Evolutionary conservation across 2,797 vertebrate genomes (phyloP).

Genomic region (Ceyx erithaca): DNA sequence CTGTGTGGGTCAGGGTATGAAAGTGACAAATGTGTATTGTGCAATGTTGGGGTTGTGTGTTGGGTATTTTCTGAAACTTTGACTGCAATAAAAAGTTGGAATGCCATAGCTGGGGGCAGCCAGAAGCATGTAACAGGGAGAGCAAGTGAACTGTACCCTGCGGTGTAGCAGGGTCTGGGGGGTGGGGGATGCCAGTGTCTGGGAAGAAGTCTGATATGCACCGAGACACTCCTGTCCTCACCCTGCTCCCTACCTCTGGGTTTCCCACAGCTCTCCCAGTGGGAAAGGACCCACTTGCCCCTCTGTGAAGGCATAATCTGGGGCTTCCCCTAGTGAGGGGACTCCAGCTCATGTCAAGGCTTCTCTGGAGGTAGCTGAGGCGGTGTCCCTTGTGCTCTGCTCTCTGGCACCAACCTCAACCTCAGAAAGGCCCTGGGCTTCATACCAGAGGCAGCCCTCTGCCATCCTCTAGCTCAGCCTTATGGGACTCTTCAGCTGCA

Average conservation of each 20-base stretch:
- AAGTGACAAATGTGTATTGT: background rate
- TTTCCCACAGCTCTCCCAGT: background rate
- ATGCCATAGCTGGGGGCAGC: background rate
- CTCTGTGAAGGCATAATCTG: background rate
- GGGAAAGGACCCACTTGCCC: no score
- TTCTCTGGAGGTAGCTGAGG: background rate
- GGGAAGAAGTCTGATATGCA: background rate
- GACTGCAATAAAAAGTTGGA: slow-evolving; percentile 50
- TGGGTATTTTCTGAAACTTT: background rate
- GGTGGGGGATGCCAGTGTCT: no score
- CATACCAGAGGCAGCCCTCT: background rate
- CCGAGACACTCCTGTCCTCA: background rate
- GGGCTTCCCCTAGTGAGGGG: accelerated
- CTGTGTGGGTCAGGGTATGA: background rate
- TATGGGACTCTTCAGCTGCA: accelerated
- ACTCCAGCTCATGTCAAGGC: background rate
- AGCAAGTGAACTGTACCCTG: accelerated
- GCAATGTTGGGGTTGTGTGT: background rate
- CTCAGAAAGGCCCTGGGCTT: background rate
- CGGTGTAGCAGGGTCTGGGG: no score
- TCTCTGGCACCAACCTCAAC: no score
- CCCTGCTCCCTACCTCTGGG: background rate
- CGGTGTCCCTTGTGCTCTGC: background rate
- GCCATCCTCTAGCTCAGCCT: background rate
- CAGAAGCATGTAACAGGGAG: background rate